Base-by-base conservation (phyloP, 1,140 invertebrate genomes). In the Thaumetopoea pityocampa region DNA sequence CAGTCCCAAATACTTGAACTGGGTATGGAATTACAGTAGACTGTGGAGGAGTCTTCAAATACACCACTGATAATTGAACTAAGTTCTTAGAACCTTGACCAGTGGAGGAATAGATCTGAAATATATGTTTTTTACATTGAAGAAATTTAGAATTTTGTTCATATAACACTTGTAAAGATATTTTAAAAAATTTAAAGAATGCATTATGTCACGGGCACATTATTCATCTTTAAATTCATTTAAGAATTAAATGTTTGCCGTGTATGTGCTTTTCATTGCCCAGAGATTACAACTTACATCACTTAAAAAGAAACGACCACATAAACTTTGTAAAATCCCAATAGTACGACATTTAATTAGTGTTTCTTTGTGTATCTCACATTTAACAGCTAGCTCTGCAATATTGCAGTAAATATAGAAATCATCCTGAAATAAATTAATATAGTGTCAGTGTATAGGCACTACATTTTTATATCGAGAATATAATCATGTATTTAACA, bases 251-350 rank as follows among this genome's bases (percentile, higher is more conserved):
- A n/a, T n/a, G n/a, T n/a, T n/a, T n/a, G n/a, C n/a, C n/a, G n/a
- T n/a, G n/a, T n/a, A n/a, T n/a, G n/a, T n/a, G n/a, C n/a, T n/a
- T n/a, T n/a, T n/a, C n/a, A n/a, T n/a, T n/a, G n/a, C n/a, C n/a
- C n/a, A n/a, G n/a, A n/a, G n/a, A n/a, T n/a, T n/a, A n/a, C n/a
- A 32, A 66, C 66, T 70, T 44, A 76, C 77, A 36, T 72, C 58
- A 17, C 46, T 58, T 18, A 81, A 40, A 47, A 41, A 72, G 47
- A 64, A 81, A 23, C 45, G 27, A 2, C 77, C 77, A 57, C 60
- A 24, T 26, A 53, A 12, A 43, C 67, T 78, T 35, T 69, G 51
- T 8, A 81, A 28, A 33, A 78, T 50, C 18, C 73, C 77, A 36
- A 81, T 38, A 1, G 73, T 69, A 12, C 72, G 60, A 43, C 67